phyloP scores from a whole-genome alignment of 2,113 vertebrate species.

The Trachemys scripta region DNA sequence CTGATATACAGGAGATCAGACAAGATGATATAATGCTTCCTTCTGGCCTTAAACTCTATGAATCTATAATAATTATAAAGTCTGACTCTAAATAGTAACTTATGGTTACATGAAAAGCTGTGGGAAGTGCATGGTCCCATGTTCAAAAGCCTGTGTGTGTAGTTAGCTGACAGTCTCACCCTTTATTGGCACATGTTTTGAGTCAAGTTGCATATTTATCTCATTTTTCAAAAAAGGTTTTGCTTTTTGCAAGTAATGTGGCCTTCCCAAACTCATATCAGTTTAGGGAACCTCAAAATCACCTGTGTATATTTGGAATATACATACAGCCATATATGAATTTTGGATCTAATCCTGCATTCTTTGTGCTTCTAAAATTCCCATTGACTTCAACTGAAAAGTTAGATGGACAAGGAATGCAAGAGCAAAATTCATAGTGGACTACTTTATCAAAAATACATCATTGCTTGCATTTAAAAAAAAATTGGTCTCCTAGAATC shows the following conservation, averaged over 20 bases:
- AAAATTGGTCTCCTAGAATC: background rate
- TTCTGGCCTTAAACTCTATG: background rate
- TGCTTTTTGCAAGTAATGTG: background rate
- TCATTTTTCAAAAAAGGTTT: background rate
- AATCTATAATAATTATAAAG: conserved; percentile 16
- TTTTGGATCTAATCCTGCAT: background rate
- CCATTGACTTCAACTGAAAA: background rate
- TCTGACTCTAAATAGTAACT: background rate
- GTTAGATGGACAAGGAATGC: background rate
- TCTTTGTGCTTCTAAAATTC: background rate
- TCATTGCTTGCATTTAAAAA: background rate
- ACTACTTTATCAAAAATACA: background rate
- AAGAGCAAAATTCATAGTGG: background rate
- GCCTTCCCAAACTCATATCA: background rate
- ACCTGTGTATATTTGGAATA: background rate
- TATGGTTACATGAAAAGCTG: background rate
- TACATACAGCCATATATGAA: background rate
- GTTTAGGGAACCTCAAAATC: background rate
- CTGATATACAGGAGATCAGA: conserved; percentile 42
- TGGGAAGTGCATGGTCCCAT: background rate
- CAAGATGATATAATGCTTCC: background rate
- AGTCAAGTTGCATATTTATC: background rate
- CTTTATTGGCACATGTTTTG: conserved; percentile 5
- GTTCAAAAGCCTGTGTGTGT: background rate
- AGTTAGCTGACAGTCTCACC: background rate